Base-by-base conservation (phyloP, 2,797 vertebrate species). In the Enteromius argenteus region DNA sequence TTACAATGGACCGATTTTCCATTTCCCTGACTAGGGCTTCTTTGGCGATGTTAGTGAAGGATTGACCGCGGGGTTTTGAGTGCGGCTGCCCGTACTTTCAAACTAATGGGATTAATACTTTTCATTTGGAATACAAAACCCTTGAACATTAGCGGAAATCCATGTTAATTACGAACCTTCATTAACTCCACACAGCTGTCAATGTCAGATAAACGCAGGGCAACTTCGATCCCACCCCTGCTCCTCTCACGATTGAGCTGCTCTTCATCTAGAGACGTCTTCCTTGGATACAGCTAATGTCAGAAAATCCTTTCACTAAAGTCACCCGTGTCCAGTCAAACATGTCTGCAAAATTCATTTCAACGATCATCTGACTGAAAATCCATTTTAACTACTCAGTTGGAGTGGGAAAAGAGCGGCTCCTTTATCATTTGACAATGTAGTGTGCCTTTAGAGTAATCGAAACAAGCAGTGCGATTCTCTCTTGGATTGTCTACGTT, bases 171-270 rank as follows among this genome's bases (percentile, higher is more conserved):
- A 93, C 92, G 94, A 94, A 93, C 91, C 89, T 94, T 94, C 92
- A 96, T 97, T 96, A 96, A 94, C 91, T 94, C 87, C 79, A 91
- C 89, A 93, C 95, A 96, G 95, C 94, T 97, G 96, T 95, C 94
- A 90, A 95, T 91, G 93, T 77, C 85, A 96, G 95, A 96, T 95
- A 95, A 96, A 96, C 93, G 92, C 90, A 89, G 89, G 88, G 84
- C 89, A 14, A 69, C 89, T 93, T 96, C 95, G 92, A 95, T 93
- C 92, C 89, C 91, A 90, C 84, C 82, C 44, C 76, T 86, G 87
- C 88, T 91, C 86, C 84, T 84, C 64, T 66, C 87, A 81, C 76
- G 92, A 92, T 83, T 92, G 87, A 92, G 89, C 78, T 66, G 88
- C 92, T 90, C 67, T 84, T 85, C 84, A 58, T 86, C 89, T 83